phyloP scores from a whole-genome alignment of 2,797 vertebrate genomes.

The Eutrigla gurnardus region DNA sequence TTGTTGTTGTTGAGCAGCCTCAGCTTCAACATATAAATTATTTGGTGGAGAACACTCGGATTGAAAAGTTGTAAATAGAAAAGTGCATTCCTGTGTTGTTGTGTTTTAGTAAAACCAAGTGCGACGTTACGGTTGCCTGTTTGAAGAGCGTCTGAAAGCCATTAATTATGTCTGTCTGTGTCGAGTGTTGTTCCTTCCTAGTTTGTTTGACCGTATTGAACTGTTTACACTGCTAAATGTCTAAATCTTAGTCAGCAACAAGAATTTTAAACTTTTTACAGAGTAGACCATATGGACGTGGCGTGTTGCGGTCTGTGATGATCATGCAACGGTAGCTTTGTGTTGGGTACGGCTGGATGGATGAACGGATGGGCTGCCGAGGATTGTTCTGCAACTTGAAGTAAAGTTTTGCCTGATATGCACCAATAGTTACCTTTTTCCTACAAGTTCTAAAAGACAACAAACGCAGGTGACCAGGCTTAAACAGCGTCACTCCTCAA shows the following conservation, averaged over 20 bases:
- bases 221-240: not conserved
- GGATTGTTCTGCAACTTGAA: conserved; percentile 31
- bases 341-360: conserved; percentile 10
- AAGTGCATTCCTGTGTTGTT: not conserved
- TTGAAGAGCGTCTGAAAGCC: no score
- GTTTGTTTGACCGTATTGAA: not conserved
- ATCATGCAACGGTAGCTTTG: conserved; percentile 42
- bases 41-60: not conserved
- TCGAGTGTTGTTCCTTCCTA: not conserved
- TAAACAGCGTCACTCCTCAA: not conserved
- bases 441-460: conserved; percentile 3
- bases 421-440: not conserved
- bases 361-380: conserved; percentile 23
- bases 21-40: conserved; percentile 12
- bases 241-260: not conserved
- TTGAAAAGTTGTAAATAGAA: not conserved
- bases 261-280: conserved; percentile 6
- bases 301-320: conserved; percentile 50
- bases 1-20: conserved; percentile 18
- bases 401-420: conserved; percentile 21
- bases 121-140: no score
- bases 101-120: no score
- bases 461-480: not conserved
- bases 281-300: conserved; percentile 29
- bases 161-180: not conserved